Percentiles rank a stretch among this genome's conserved stretches.
These are phyloP conservation scores for Dicrurus megarhynchus DNA, from an alignment of 2,113 vertebrate species.

Conservation along the genomic window DNA sequence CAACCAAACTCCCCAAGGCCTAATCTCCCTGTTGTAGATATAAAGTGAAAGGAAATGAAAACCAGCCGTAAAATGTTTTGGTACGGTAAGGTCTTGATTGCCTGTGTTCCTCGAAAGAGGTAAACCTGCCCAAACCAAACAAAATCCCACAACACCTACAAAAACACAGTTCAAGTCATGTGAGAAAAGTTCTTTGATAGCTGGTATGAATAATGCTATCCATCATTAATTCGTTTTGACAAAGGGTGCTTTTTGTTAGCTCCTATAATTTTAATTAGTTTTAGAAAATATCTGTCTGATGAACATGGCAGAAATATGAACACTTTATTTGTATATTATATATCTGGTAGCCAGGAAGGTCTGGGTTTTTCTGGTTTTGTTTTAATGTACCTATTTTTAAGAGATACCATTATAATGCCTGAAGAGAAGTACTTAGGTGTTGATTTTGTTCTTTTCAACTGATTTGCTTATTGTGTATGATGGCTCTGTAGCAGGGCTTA, in stretches of 20 bases:
- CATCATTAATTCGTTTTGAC: neutral
- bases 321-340: neutral
- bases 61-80: neutral
- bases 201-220: neutral
- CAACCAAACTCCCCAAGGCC: neutral
- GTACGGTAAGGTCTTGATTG: neutral
- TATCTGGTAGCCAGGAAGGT: neutral
- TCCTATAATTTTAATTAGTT: neutral
- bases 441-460: neutral
- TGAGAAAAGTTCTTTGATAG: neutral
- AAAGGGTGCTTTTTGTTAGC: neutral
- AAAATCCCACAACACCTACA: neutral
- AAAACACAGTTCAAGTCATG: neutral
- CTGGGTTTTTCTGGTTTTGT: neutral
- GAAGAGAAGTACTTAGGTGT: neutral
- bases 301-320: neutral
- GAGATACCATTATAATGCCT: neutral
- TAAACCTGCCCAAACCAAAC: neutral
- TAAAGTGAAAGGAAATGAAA: neutral
- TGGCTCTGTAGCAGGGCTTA: neutral
- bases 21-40: neutral
- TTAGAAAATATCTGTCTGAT: neutral
- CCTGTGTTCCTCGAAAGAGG: rapidly evolving
- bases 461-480: neutral
- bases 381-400: neutral